Percentiles rank a stretch among this genome's conserved stretches.
phyloP scores from a whole-genome alignment of 2,888 invertebrate species.

The Neocrepidodera transversa region DNA sequence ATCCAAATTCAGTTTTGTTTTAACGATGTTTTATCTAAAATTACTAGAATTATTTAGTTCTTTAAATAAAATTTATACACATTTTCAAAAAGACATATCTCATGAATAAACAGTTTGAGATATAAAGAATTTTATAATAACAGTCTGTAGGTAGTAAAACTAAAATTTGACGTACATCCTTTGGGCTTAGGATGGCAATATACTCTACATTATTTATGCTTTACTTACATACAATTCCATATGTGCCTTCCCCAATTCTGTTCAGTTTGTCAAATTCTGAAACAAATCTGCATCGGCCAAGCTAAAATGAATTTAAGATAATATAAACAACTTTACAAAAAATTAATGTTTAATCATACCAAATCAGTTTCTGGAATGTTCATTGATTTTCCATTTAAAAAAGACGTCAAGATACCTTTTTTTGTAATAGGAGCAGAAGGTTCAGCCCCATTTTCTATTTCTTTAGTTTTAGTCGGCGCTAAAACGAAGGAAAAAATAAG shows the following conservation, averaged over 20 bases:
- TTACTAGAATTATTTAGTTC: no score
- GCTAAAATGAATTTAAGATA: conserved; percentile 63
- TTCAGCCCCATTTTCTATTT: conserved; percentile 65
- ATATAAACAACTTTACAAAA: not conserved
- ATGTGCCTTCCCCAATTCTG: conserved; percentile 97
- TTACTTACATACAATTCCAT: conserved; percentile 93
- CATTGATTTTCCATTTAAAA: conserved; percentile 82
- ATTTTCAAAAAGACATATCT: no score
- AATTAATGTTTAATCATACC: conserved; percentile 72
- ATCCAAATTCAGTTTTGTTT: no score
- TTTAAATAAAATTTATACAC: no score
- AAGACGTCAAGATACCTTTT: conserved; percentile 81
- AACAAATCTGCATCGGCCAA: conserved; percentile 90
- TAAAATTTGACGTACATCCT: no score
- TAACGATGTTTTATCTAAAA: no score
- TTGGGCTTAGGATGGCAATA: no score
- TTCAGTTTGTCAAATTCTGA: conserved; percentile 97
- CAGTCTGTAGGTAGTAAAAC: no score
- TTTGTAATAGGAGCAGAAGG: conserved; percentile 81
- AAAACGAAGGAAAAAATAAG: conserved; percentile 14
- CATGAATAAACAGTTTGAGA: no score
- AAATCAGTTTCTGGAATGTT: conserved; percentile 86
- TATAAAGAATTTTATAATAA: no score
- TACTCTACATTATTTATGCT: no score
- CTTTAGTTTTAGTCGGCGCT: conserved; percentile 45